Conservation (phyloP, 2,797 vertebrate species). For the Rhinichthys osculus region DNA sequence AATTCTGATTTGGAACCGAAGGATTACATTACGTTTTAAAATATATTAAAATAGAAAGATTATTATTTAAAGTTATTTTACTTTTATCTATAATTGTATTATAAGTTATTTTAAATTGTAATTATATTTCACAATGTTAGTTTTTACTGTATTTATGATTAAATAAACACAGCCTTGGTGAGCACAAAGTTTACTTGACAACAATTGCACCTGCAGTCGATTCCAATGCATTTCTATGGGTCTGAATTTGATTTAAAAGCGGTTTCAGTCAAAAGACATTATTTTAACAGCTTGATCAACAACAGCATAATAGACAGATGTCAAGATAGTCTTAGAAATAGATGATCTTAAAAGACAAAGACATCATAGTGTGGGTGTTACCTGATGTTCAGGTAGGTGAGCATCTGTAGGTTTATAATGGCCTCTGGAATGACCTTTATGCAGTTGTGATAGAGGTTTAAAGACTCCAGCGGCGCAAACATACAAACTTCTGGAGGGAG, state of each 20-base stretch:
- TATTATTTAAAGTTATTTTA: too few relatives aligned
- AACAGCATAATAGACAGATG: neutral
- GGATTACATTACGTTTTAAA: neutral
- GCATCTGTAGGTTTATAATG: conserved; percentile 96
- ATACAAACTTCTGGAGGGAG: conserved; percentile 94
- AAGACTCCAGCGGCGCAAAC: conserved; percentile 93
- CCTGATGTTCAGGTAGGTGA: conserved; percentile 95
- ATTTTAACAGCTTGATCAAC: neutral
- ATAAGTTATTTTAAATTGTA: too few relatives aligned
- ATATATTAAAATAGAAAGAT: neutral
- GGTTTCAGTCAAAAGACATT: neutral
- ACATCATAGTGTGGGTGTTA: conserved; percentile 57
- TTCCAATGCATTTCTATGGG: too few relatives aligned
- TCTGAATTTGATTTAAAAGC: neutral
- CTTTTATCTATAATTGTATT: too few relatives aligned
- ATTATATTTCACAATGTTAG: neutral
- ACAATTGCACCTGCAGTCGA: too few relatives aligned
- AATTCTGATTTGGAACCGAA: neutral
- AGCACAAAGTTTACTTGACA: neutral
- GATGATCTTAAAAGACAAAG: neutral
- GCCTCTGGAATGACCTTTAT: conserved; percentile 96
- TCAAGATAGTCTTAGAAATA: neutral
- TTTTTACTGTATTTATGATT: neutral
- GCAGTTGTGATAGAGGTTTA: conserved; percentile 98
- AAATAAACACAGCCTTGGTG: neutral